Conservation (phyloP, 2,113 vertebrate genomes). For the Spea bombifrons region DNA sequence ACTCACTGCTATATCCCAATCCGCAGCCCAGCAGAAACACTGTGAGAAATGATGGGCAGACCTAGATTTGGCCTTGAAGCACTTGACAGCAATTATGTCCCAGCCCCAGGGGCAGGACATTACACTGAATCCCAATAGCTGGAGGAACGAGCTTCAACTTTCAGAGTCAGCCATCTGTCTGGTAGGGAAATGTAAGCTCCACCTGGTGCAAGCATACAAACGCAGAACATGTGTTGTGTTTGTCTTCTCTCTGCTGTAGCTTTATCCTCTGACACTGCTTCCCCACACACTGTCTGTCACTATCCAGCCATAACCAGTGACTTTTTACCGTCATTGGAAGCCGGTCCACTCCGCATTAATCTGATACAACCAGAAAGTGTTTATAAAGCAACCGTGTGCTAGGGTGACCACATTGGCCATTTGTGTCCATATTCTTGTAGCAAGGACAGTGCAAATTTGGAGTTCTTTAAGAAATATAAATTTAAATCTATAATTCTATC, state of each 20-base stretch:
- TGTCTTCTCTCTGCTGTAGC: constrained; percentile 19
- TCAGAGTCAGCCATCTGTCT: constrained; percentile 41
- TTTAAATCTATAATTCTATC: too few species aligned
- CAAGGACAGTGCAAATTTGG: too few species aligned
- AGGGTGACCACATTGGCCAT: too few species aligned
- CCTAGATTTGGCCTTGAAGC: constrained; percentile 20
- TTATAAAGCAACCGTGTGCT: too few species aligned
- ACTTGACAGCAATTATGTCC: constrained; percentile 34
- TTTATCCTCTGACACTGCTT: constrained; percentile 28
- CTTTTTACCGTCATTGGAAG: too few species aligned
- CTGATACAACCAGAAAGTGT: too few species aligned
- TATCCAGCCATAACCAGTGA: background rate
- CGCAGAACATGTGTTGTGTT: constrained; percentile 30
- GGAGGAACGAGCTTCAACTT: constrained; percentile 28
- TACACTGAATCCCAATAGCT: constrained; percentile 27
- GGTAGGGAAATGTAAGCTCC: constrained; percentile 14
- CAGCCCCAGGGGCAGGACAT: constrained; percentile 19
- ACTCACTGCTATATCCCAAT: constrained; percentile 7
- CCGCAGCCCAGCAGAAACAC: constrained; percentile 17
- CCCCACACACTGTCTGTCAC: constrained; percentile 22
- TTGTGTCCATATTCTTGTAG: too few species aligned
- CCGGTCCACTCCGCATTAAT: too few species aligned
- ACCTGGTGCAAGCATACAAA: constrained; percentile 25
- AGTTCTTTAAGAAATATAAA: too few species aligned
- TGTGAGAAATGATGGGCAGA: constrained; percentile 15